Conservation (phyloP, 2,888 invertebrate species). For the Rhingia campestris region DNA sequence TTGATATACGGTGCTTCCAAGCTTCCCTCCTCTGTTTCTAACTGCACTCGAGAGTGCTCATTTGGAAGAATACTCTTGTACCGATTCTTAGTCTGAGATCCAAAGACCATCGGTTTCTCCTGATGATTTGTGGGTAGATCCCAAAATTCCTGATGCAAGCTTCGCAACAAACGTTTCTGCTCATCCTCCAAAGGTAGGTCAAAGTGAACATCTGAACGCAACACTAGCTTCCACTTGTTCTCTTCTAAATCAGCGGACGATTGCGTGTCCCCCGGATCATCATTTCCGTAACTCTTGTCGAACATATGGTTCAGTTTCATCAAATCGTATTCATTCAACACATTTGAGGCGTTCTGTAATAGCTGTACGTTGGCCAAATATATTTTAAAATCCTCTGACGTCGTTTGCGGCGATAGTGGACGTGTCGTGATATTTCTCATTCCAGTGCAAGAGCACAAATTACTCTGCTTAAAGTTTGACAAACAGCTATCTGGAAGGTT, state of each 20-base stretch:
- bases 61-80: constrained; percentile 95
- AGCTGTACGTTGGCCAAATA: constrained; percentile 89
- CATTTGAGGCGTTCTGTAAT: constrained; percentile 87
- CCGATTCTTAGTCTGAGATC: constrained; percentile 94
- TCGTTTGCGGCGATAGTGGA: constrained; percentile 86
- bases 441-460: constrained; percentile 82
- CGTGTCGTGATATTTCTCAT: constrained; percentile 86
- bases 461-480: constrained; percentile 76
- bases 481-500: constrained; percentile 29
- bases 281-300: constrained; percentile 82
- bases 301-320: constrained; percentile 85
- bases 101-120: constrained; percentile 93
- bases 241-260: constrained; percentile 76
- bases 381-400: constrained; percentile 88
- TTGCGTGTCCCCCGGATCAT: background rate
- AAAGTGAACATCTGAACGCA: constrained; percentile 67
- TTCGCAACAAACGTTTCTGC: constrained; percentile 86
- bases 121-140: constrained; percentile 96
- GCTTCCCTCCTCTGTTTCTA: constrained; percentile 84
- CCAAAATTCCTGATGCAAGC: constrained; percentile 95
- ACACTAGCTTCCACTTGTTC: constrained; percentile 73
- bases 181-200: constrained; percentile 85
- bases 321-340: constrained; percentile 85
- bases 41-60: constrained; percentile 91
- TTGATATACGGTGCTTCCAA: constrained; percentile 89